Evolutionary conservation across 1,140 invertebrate genomes (phyloP).

Genomic region (Cecropterus lyciades): DNA sequence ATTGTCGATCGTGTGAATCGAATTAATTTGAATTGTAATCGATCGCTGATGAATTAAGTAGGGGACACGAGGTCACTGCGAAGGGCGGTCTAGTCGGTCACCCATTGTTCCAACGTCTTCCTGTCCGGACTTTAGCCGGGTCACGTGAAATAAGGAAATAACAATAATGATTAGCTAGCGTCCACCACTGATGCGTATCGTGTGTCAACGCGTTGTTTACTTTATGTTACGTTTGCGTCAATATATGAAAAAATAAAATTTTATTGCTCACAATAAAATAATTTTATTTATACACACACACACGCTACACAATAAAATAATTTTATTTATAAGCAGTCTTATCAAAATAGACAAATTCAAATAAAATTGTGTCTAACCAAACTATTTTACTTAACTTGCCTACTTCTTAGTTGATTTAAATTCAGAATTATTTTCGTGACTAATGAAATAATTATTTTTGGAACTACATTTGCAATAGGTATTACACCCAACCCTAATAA

Average conservation of each 20-base stretch:
- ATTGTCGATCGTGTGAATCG: constrained; percentile 58
- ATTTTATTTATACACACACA: too few relatives aligned
- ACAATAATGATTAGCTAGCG: constrained; percentile 3
- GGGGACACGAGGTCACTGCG: constrained; percentile 55
- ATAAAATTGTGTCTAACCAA: too few relatives aligned
- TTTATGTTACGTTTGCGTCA: neutral
- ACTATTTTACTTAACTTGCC: too few relatives aligned
- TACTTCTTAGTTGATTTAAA: too few relatives aligned
- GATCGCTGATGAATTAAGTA: constrained; percentile 49
- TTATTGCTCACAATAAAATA: neutral
- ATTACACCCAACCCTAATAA: too few relatives aligned
- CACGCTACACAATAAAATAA: too few relatives aligned
- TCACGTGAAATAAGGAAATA: neutral
- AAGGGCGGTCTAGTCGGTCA: constrained; percentile 48
- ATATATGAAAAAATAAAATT: constrained; percentile 2
- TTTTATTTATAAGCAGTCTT: too few relatives aligned
- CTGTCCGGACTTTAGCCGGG: constrained; percentile 35
- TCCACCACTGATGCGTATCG: constrained; percentile 4
- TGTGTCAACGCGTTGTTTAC: constrained; percentile 14
- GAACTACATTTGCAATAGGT: too few relatives aligned
- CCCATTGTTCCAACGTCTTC: constrained; percentile 41
- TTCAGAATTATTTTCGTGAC: too few relatives aligned
- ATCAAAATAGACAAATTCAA: too few relatives aligned
- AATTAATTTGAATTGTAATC: constrained; percentile 73
- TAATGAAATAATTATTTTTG: too few relatives aligned